Conservation (phyloP, 1,140 invertebrate genomes). For the Drosophila pectinifera region DNA sequence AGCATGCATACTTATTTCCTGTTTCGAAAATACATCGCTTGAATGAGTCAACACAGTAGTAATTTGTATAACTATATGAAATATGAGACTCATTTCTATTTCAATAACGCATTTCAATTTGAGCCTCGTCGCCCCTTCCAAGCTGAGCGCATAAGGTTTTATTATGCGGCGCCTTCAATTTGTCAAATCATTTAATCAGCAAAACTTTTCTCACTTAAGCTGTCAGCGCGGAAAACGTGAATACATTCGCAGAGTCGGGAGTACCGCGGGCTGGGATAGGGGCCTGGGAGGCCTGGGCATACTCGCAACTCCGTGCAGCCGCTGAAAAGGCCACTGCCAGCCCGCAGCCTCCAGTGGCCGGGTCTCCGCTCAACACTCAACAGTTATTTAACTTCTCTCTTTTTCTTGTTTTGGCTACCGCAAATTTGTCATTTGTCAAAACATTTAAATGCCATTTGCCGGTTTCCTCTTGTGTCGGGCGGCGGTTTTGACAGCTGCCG, state of each 20-base stretch:
- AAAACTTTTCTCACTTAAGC: conserved; percentile 81
- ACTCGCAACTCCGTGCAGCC: conserved; percentile 19
- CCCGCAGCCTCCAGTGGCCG: conserved; percentile 17
- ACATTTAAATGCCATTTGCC: conserved; percentile 82
- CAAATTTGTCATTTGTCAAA: conserved; percentile 84
- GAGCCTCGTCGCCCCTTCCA: background rate
- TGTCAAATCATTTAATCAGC: conserved; percentile 80
- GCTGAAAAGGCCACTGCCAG: conserved; percentile 48
- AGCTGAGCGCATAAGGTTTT: background rate
- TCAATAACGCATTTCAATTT: background rate
- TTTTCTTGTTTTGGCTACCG: conserved; percentile 66
- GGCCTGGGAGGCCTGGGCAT: conserved; percentile 19
- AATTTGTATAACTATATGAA: too few species aligned
- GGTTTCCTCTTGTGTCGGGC: conserved; percentile 44
- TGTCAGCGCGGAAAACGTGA: conserved; percentile 72
- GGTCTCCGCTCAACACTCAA: conserved; percentile 1
- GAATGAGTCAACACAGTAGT: too few species aligned
- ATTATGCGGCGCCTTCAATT: conserved; percentile 58
- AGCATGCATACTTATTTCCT: too few species aligned
- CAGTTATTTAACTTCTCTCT: conserved; percentile 42
- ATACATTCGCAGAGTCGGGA: conserved; percentile 30
- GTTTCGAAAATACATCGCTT: too few species aligned
- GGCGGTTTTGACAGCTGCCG: conserved; percentile 74
- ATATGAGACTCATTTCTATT: too few species aligned
- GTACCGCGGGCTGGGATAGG: background rate